These are phyloP conservation scores for Drosophila maculinotata DNA, from an alignment of 2,888 invertebrate species.

Conservation along the genomic window DNA sequence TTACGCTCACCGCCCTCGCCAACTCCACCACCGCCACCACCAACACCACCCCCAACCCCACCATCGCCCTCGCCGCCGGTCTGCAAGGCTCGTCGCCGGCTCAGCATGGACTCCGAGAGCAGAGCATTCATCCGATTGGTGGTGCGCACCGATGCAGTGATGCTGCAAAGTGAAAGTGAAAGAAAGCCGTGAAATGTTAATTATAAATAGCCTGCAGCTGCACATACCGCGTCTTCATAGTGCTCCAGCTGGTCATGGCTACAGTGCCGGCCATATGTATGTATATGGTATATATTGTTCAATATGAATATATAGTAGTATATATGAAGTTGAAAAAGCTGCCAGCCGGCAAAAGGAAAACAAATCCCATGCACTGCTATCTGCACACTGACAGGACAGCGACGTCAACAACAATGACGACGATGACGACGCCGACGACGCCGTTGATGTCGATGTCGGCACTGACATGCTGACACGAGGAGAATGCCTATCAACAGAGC, in stretches of 20 bases:
- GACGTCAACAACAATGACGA: constrained; percentile 52
- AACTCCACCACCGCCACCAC: constrained; percentile 32
- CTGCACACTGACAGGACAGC: constrained; percentile 68
- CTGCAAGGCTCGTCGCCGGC: constrained; percentile 72
- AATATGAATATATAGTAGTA: not conserved
- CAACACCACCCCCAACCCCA: not conserved
- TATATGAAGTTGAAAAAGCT: constrained; percentile 20
- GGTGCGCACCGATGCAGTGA: constrained; percentile 84
- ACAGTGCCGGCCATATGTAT: constrained; percentile 37
- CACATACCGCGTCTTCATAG: too few relatives aligned
- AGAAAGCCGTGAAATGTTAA: constrained; percentile 13
- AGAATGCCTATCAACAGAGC: constrained; percentile 36
- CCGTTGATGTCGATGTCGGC: constrained; percentile 24
- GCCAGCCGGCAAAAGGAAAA: constrained; percentile 62
- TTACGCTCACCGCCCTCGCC: constrained; percentile 53
- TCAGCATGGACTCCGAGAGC: constrained; percentile 83
- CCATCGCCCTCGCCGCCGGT: constrained; percentile 58
- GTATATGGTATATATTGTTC: constrained; percentile 1
- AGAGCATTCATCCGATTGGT: constrained; percentile 85
- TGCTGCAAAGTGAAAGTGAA: constrained; percentile 65
- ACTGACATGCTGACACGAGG: constrained; percentile 70
- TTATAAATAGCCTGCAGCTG: not conserved
- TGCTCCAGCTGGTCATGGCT: constrained; percentile 79
- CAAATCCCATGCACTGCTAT: constrained; percentile 76
- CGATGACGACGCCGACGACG: constrained; percentile 24